Evolutionary conservation across 2,888 invertebrate genomes (phyloP).

Genomic region (Phymatocera aterrima): DNA sequence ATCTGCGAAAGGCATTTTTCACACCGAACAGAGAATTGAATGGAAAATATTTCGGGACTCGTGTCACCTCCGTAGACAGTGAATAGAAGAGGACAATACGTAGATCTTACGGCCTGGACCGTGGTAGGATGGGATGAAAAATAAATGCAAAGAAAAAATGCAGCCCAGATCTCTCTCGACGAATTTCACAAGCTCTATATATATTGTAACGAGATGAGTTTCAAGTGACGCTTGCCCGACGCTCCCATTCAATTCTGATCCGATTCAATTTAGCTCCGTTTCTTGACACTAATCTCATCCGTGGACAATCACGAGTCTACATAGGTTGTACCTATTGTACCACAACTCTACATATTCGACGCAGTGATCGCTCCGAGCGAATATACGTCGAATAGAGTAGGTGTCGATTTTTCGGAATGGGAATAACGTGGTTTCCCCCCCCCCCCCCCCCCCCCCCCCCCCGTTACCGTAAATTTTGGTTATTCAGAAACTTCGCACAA

Average conservation of each 20-base stretch:
- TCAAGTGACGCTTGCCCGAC: constrained; percentile 40
- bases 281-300: constrained; percentile 36
- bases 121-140: too few relatives aligned
- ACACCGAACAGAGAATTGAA: background rate
- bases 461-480: too few relatives aligned
- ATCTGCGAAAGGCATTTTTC: background rate
- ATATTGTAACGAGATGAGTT: constrained; percentile 35
- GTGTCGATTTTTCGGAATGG: too few relatives aligned
- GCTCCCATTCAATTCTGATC: constrained; percentile 41
- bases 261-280: constrained; percentile 33
- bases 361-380: background rate
- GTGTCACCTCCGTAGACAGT: background rate
- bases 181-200: background rate
- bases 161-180: background rate
- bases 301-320: constrained; percentile 18
- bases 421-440: too few relatives aligned
- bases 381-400: background rate
- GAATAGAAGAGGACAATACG: background rate
- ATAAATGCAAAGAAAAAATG: background rate
- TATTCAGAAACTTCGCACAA: too few relatives aligned
- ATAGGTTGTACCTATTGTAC: background rate
- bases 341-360: too few relatives aligned
- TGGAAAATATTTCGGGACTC: background rate
- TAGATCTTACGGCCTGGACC: too few relatives aligned
- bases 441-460: too few relatives aligned